Base-by-base conservation (phyloP, 2,113 vertebrate genomes). In the Cephalopterus ornatus region DNA sequence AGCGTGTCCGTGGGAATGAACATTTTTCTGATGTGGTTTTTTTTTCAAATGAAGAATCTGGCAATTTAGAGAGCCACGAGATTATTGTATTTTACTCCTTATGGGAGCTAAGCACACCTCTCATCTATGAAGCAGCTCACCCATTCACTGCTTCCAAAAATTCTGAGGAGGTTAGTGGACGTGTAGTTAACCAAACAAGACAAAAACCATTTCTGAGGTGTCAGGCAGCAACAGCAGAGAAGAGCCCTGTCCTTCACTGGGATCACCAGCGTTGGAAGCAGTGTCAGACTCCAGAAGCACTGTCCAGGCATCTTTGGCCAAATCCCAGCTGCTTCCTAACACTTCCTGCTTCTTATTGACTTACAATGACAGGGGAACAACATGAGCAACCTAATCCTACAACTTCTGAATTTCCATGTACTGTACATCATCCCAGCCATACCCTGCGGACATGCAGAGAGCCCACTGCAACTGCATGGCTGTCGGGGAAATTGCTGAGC, bases 371-470 rank as follows among this genome's bases (percentile, higher is more conserved):
- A 66, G 0, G 7, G 30, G 35, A 91, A 61, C 12, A 78, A 42
- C 1, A 78, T 3, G 4, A 67, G 17, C 20, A 93, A 63, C 12
- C 23, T 42, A 59, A 24, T 18, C 30, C 61, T 61, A 30, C 12
- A 76, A 12, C 32, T 74, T 81, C 17, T 58, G 22, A 41, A 49
- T n/a, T 63, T 83, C 23, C 39, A 67, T 9, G 62, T 50, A 11
- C 46, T 73, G 3, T 18, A 44, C 12, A 11, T 20, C 4, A 6
- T 15, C 71, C 35, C n/a, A 76, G 27, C 11, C 52, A 47, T 35
- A 62, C 32, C 0, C 8, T 6, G 4, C 0, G 3, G 35, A 52
- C 14, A 12, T 3, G 6, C 0, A 2, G 22, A 50, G 12, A 73
- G 28, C 17, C 62, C 19, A 12, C 9, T 1, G 1, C 26, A 72